Conservation (phyloP, 2,113 vertebrate genomes). For the Centrocercus urophasianus region DNA sequence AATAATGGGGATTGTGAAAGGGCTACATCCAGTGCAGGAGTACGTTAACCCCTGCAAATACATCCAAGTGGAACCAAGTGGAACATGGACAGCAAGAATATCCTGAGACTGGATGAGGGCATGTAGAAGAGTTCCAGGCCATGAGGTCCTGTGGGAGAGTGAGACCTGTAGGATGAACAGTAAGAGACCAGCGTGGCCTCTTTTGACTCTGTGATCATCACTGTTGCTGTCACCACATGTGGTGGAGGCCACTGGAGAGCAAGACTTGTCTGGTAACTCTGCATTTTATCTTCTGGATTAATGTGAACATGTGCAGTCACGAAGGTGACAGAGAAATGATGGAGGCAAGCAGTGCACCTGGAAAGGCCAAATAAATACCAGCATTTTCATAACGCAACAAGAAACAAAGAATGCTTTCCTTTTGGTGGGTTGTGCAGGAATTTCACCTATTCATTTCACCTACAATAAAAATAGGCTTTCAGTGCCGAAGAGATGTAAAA, state of each 20-base stretch:
- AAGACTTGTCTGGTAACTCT: not conserved
- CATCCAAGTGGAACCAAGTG: not conserved
- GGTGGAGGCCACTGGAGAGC: not conserved
- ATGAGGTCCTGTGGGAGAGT: not conserved
- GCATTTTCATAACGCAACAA: not conserved
- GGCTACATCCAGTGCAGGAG: not conserved
- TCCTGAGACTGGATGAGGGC: rapidly evolving
- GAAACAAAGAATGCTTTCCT: not conserved
- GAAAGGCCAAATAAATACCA: not conserved
- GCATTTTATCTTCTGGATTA: not conserved
- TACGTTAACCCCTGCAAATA: conserved; percentile 37
- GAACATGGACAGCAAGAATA: not conserved
- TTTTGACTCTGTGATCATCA: not conserved
- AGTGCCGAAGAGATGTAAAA: not conserved
- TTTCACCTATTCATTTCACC: not conserved
- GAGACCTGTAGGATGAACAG: not conserved
- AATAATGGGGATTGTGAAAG: not conserved
- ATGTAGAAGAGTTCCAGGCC: rapidly evolving
- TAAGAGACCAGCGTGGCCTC: rapidly evolving
- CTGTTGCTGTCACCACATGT: not conserved
- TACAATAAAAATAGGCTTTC: not conserved
- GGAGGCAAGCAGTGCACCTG: not conserved
- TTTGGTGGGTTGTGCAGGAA: not conserved
- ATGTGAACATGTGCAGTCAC: not conserved
- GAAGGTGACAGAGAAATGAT: not conserved